A percentile compares a stretch with the other conserved stretches of the same genome.
Conservation (phyloP, 1,140 invertebrate genomes). For the Yoshiicerus persimilis region DNA sequence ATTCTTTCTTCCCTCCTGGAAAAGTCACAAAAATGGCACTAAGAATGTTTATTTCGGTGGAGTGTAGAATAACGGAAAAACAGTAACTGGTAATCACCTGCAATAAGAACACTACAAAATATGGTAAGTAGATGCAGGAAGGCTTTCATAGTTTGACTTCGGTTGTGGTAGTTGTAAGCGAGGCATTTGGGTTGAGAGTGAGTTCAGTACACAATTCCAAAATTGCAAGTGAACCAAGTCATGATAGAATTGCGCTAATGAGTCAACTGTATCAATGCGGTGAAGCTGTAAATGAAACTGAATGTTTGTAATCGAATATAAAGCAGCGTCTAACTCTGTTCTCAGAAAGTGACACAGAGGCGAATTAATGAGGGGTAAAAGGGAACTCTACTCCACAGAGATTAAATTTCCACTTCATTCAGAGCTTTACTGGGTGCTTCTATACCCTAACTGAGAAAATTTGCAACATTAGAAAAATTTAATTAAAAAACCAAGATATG, state of each 20-base stretch:
- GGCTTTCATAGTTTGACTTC: not conserved
- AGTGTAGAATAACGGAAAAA: not conserved
- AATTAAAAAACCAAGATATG: too few relatives aligned
- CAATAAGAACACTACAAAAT: not conserved
- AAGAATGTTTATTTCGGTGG: not conserved
- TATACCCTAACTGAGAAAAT: too few relatives aligned
- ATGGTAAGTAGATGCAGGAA: not conserved
- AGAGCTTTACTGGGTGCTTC: too few relatives aligned
- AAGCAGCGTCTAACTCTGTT: not conserved
- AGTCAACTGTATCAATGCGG: not conserved
- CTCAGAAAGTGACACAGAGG: not conserved
- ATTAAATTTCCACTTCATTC: too few relatives aligned
- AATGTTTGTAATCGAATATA: not conserved
- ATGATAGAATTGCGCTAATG: not conserved
- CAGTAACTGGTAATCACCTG: not conserved
- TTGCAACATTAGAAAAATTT: too few relatives aligned
- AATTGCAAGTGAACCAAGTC: not conserved
- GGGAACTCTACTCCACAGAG: too few relatives aligned
- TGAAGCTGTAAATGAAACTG: not conserved
- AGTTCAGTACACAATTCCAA: not conserved
- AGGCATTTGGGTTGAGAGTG: not conserved
- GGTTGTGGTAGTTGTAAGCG: not conserved
- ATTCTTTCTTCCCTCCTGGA: not conserved
- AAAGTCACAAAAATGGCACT: not conserved
- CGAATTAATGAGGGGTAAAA: not conserved